Base-by-base conservation (phyloP, 1,140 invertebrate species). In the Aphelinus certus region DNA sequence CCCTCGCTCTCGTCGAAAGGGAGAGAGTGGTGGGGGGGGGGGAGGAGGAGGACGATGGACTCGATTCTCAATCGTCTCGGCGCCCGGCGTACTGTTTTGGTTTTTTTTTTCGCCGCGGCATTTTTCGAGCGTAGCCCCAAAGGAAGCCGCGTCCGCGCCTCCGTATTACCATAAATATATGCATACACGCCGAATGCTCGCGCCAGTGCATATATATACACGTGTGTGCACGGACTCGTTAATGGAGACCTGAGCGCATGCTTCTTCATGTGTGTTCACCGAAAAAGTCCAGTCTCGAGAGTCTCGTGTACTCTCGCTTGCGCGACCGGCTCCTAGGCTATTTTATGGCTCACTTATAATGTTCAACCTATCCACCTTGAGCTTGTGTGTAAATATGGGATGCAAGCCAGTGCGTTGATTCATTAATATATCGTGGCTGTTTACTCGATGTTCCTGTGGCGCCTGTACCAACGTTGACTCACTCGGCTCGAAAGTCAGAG, bases 281-380 rank as follows among this genome's bases (percentile, higher is more conserved):
- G 26, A 26, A 26, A 26, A 26, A 26, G 26, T 26, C 26, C 26
- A 26, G 26, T 26, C 26, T 26, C 26, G 26, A 26, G 26, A 26
- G 26, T 26, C 26, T 26, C 26, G 26, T 26, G 26, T 26, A 26
- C 26, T 26, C 26, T 26, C 26, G 26, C 26, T 26, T 26, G 26
- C 26, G 26, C 26, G 26, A 26, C 26, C 10, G 9, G 46, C 3
- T n/a, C 9, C 6, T 2, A 5, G 2, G 48, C 64, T 51, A 55
- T 47, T 55, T 66, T 66, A 66, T 55, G 46, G 64, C 64, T 66
- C 64, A 10, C 53, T 66, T 51, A 66, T 26, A 26, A 55, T 55
- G 51, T 49, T 64, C 26, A 26, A 26, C 26, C 26, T 26, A 26
- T 26, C 26, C 26, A 26, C 26, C 26, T 26, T 26, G 26, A 26